Evolutionary conservation across 2,888 invertebrate genomes (phyloP).

Genomic region (Plebejus anna): DNA sequence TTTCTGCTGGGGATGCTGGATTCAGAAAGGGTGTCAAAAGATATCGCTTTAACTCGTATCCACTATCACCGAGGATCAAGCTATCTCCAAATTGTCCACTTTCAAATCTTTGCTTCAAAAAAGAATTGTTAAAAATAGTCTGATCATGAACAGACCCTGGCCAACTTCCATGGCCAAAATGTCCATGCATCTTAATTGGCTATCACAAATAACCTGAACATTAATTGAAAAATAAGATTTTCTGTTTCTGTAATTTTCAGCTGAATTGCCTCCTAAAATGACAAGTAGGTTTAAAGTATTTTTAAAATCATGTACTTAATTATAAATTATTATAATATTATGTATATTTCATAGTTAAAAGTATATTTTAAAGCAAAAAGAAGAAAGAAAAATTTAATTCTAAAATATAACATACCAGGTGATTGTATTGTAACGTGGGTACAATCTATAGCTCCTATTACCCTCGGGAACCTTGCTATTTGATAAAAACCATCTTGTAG

Average conservation of each 20-base stretch:
- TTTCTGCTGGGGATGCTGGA: slow-evolving; percentile 32
- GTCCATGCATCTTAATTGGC: slow-evolving; percentile 24
- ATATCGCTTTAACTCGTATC: slow-evolving; percentile 35
- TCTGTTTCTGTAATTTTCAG: slow-evolving; percentile 28
- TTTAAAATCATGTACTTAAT: neutral
- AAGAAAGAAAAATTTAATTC: neutral
- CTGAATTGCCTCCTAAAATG: slow-evolving; percentile 26
- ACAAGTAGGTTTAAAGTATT: neutral
- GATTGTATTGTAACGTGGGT: slow-evolving; percentile 21
- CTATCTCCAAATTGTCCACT: slow-evolving; percentile 33
- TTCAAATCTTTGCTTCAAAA: slow-evolving; percentile 35
- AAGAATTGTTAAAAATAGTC: slow-evolving; percentile 35
- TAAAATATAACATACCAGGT: neutral
- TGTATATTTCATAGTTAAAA: neutral
- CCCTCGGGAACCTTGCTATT: slow-evolving; percentile 21
- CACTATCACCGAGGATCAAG: slow-evolving; percentile 36
- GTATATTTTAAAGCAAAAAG: slow-evolving; percentile 2
- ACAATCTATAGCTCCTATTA: slow-evolving; percentile 29
- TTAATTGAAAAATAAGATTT: slow-evolving; percentile 29
- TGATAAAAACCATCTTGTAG: neutral
- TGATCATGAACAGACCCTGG: slow-evolving; percentile 34
- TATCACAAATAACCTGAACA: slow-evolving; percentile 30
- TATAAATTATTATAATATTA: neutral
- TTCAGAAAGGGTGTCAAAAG: slow-evolving; percentile 36
- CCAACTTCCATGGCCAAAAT: too few relatives aligned